A percentile compares a stretch with the other conserved stretches of the same genome.
phyloP scores from a whole-genome alignment of 2,113 vertebrate species.

The Leucoraja erinaceus region DNA sequence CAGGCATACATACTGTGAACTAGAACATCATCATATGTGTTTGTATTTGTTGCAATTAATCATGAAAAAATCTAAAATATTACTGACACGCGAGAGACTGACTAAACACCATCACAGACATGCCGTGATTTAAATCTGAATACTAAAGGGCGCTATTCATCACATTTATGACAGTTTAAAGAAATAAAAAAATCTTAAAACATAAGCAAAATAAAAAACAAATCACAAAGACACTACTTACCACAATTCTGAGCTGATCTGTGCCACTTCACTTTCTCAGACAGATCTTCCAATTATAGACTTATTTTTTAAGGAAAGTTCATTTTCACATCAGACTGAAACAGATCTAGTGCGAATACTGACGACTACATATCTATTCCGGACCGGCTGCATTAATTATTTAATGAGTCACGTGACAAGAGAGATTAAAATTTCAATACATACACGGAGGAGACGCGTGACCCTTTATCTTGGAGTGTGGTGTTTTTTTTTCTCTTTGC shows the following conservation, averaged over 20 bases:
- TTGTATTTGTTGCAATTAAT: conserved; percentile 56
- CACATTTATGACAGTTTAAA: conserved; percentile 38
- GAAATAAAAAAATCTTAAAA: conserved; percentile 43
- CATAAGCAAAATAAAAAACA: conserved; percentile 50
- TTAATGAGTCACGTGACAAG: conserved; percentile 82
- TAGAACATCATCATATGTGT: conserved; percentile 60
- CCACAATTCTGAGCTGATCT: conserved; percentile 42
- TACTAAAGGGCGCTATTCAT: conserved; percentile 40
- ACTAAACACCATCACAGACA: conserved; percentile 39
- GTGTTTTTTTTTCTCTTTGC: conserved; percentile 30
- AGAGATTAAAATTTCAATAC: conserved; percentile 84
- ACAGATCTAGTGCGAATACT: conserved; percentile 78
- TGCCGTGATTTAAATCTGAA: conserved; percentile 40
- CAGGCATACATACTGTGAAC: conserved; percentile 59
- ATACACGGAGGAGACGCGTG: conserved; percentile 51
- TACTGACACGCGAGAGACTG: conserved; percentile 46
- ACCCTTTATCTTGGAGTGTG: conserved; percentile 47
- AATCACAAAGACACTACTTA: conserved; percentile 54
- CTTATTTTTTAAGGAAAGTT: conserved; percentile 57
- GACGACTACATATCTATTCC: conserved; percentile 77
- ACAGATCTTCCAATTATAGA: conserved; percentile 41
- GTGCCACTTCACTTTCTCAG: conserved; percentile 52
- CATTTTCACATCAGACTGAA: conserved; percentile 71
- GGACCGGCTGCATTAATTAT: conserved; percentile 87
- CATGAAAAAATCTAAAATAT: conserved; percentile 53